Evolutionary conservation across 1,140 invertebrate genomes (phyloP).

Genomic region (Cydia pomonella): DNA sequence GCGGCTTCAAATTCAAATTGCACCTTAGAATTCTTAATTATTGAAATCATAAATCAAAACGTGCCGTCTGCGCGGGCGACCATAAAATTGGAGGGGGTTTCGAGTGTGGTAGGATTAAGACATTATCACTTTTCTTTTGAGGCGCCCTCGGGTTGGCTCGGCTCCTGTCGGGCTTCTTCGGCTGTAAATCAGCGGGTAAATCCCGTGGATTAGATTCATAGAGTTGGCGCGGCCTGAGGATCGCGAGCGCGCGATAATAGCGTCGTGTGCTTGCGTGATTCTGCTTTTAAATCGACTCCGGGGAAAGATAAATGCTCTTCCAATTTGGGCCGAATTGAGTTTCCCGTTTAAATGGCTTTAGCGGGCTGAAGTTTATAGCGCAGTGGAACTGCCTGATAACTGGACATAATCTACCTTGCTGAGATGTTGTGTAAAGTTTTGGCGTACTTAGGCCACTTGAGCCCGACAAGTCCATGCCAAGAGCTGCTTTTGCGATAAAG

Average conservation of each 20-base stretch:
- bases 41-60: slow-evolving; percentile 80
- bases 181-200: slow-evolving; percentile 81
- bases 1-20: slow-evolving; percentile 77
- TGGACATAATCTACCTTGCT: slow-evolving; percentile 44
- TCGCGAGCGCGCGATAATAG: slow-evolving; percentile 73
- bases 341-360: slow-evolving; percentile 68
- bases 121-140: slow-evolving; percentile 81
- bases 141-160: slow-evolving; percentile 56
- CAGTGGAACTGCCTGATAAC: slow-evolving; percentile 68
- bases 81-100: slow-evolving; percentile 74
- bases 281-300: slow-evolving; percentile 78
- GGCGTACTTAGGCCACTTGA: slow-evolving; percentile 11
- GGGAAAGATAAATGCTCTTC: slow-evolving; percentile 74
- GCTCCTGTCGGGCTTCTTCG: slow-evolving; percentile 54
- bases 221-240: slow-evolving; percentile 78
- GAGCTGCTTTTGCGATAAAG: slow-evolving; percentile 26
- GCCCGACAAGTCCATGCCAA: not conserved
- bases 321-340: slow-evolving; percentile 70
- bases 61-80: slow-evolving; percentile 76
- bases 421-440: slow-evolving; percentile 28
- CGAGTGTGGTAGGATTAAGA: slow-evolving; percentile 80
- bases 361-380: slow-evolving; percentile 61
- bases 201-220: slow-evolving; percentile 80
- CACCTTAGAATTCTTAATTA: slow-evolving; percentile 81
- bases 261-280: slow-evolving; percentile 77